Conservation (phyloP, 2,888 invertebrate species). For the Agrochola circellaris region DNA sequence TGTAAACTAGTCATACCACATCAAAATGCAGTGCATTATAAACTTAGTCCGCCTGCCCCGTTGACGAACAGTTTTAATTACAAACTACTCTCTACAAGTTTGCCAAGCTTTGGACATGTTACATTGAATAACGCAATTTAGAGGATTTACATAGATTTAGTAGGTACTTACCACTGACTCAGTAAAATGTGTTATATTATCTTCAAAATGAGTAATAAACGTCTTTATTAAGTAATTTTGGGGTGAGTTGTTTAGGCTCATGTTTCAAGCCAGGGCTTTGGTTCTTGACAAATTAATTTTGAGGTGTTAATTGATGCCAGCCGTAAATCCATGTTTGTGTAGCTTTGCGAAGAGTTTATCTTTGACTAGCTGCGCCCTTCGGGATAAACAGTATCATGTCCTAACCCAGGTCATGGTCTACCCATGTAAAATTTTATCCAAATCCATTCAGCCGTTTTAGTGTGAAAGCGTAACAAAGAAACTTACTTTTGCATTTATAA, state of each 20-base stretch:
- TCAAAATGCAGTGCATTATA: conserved; percentile 46
- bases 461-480: too few species aligned
- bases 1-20: conserved; percentile 17
- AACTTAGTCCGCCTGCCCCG: conserved; percentile 26
- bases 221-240: conserved; percentile 52
- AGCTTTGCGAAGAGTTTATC: conserved; percentile 11
- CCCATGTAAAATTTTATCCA: too few species aligned
- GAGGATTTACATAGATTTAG: conserved; percentile 22
- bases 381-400: too few species aligned
- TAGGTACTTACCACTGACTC: not conserved
- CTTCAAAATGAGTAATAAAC: conserved; percentile 47
- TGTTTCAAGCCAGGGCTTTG: conserved; percentile 33
- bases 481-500: too few species aligned
- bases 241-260: conserved; percentile 35
- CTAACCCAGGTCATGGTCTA: too few species aligned
- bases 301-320: conserved; percentile 25
- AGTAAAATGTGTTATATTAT: conserved; percentile 13
- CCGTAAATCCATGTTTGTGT: not conserved
- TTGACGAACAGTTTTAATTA: conserved; percentile 70
- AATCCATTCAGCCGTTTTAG: too few species aligned
- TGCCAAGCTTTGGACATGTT: conserved; percentile 43
- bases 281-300: conserved; percentile 47
- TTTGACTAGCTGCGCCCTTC: not conserved
- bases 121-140: conserved; percentile 43
- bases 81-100: conserved; percentile 52